phyloP scores from a whole-genome alignment of 2,113 vertebrate species.

The Psephotus haematonotus region DNA sequence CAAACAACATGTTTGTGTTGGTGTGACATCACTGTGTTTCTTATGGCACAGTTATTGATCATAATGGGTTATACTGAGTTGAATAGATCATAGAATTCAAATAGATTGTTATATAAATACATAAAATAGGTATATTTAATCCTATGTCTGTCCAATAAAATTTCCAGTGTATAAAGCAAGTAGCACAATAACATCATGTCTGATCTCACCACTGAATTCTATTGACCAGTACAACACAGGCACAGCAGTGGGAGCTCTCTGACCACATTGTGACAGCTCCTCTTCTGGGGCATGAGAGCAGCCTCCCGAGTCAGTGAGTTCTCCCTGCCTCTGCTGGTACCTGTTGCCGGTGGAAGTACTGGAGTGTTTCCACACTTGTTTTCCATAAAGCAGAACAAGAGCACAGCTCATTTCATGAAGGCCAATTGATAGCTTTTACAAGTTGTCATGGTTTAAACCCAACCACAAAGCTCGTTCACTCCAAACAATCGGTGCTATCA shows the following conservation, averaged over 20 bases:
- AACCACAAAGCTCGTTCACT: too few species aligned
- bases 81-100: neutral
- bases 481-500: too few species aligned
- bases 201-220: neutral
- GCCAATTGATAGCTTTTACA: neutral
- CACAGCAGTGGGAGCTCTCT: neutral
- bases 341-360: neutral
- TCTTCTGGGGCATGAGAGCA: neutral
- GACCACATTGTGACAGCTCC: neutral
- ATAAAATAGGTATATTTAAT: neutral
- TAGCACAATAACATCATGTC: neutral
- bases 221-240: rapidly evolving
- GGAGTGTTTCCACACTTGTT: neutral
- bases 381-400: neutral
- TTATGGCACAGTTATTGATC: neutral
- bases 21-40: neutral
- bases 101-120: neutral
- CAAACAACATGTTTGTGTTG: rapidly evolving
- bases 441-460: too few species aligned
- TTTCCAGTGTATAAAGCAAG: neutral
- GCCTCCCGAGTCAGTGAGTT: neutral
- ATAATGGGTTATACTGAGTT: neutral
- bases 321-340: neutral
- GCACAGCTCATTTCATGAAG: neutral
- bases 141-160: neutral